These are phyloP conservation scores for Cosmia trapezina DNA, from an alignment of 2,888 invertebrate genomes.

Conservation along the genomic window DNA sequence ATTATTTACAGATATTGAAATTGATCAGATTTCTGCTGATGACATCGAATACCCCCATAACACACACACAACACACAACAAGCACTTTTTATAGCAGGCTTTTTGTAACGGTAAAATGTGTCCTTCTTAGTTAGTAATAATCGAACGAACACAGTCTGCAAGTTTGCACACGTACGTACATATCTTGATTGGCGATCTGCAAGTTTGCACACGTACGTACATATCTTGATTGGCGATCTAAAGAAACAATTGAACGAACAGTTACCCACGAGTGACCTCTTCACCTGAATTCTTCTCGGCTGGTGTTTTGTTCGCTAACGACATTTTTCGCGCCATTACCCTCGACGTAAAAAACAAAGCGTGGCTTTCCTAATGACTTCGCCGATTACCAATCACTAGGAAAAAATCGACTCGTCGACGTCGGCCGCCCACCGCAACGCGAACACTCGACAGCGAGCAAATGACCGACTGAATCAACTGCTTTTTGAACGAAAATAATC, in stretches of 20 bases:
- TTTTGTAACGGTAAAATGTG: background rate
- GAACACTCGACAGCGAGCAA: slow-evolving; percentile 35
- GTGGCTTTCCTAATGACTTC: slow-evolving; percentile 81
- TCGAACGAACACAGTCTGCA: background rate
- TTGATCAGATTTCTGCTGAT: background rate
- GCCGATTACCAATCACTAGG: slow-evolving; percentile 84
- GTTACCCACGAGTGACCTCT: slow-evolving; percentile 59
- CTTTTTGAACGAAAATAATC: slow-evolving; percentile 37
- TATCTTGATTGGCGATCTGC: background rate
- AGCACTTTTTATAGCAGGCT: too few relatives aligned
- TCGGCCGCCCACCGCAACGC: slow-evolving; percentile 52
- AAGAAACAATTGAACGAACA: background rate
- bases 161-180: background rate
- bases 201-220: background rate
- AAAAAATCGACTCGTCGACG: slow-evolving; percentile 72
- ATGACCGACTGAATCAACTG: slow-evolving; percentile 55
- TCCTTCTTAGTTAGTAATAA: too few relatives aligned
- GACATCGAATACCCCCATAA: too few relatives aligned
- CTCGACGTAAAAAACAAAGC: slow-evolving; percentile 82
- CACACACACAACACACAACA: too few relatives aligned
- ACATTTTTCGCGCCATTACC: slow-evolving; percentile 85
- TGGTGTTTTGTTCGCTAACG: slow-evolving; percentile 74
- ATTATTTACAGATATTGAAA: slow-evolving; percentile 8
- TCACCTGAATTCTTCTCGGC: slow-evolving; percentile 67
- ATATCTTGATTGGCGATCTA: background rate